Evolutionary conservation across 2,888 invertebrate species (phyloP), one percentile per base, ranked within the genome.

Genomic region (Thereva unica): DNA sequence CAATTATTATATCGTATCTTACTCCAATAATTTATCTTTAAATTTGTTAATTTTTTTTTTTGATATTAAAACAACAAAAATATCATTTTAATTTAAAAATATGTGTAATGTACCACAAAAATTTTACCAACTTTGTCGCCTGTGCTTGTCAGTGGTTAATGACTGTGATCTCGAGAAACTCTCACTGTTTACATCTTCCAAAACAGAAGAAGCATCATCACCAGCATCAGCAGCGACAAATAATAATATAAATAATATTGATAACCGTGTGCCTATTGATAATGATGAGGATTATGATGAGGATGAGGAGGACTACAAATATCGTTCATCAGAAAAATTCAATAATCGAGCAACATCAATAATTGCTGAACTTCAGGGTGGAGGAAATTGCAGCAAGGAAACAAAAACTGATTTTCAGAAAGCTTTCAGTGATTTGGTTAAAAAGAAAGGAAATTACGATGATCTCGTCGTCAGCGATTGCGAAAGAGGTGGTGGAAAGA

Each of bases 61-160:
- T 1, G n/a, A n/a, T n/a, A n/a, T n/a, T 23, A 23, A 23, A 23
- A n/a, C n/a, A n/a, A n/a, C n/a, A 23, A 23, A 23, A 23, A 23
- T 2, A 23, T 23, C 2, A 38, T 59, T 59, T 6, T 59, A 45
- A 59, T 45, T 59, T 59, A 45, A 49, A 89, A 90, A 89, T 88
- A 92, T 92, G 92, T 91, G 89, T 89, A 89, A 89, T 87, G 89
- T 92, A 88, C 92, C 92, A 87, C 88, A 89, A 86, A 92, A 92
- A 88, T 92, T 91, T 86, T 91, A 91, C 87, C 91, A 91, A 88
- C 89, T 93, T 86, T 92, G 92, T 90, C 91, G 92, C 85, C 89
- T 93, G 87, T 93, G 92, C 88, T 89, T 93, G 88, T 91, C 91
- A 84, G 84, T 86, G 83, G 86, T 86, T 82, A 85, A 85, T 84